Evolutionary conservation across 1,140 invertebrate genomes (phyloP), one percentile per base, ranked within the genome.

Genomic region (Euwallacea similis): DNA sequence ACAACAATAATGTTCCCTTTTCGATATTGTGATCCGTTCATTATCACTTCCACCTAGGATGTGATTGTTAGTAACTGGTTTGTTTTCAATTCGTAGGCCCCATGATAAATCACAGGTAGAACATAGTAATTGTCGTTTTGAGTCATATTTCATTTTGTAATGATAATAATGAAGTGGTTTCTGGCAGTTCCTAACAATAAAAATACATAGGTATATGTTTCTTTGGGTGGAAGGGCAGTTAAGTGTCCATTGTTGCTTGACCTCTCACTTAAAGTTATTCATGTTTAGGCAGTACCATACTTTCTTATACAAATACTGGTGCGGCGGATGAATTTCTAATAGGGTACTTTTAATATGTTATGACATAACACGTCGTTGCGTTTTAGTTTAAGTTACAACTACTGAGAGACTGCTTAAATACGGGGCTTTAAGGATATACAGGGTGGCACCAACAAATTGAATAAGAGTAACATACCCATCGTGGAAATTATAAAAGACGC

Each of bases 1-100:
- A 60, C 60, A 68, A 68, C 50, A 66, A 66, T 60, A 33, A 53
- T 60, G 66, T 68, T 60, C 66, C 58, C 66, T 60, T 68, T 60
- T 60, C 55, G 42, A 60, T 68, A 68, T 60, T 68, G 42, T 68
- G 66, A 60, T 68, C 59, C 58, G 55, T 67, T 53, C 42, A 68
- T 68, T 59, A 68, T 68, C 56, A 68, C 56, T 59, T 60, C 55
- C 7, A 41, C 44, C 13, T 54, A 15, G 43, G 46, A 58, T 56
- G 44, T 16, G 41, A 42, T 66, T 41, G 42, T 46, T 66, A 41
- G 33, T 58, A 66, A 68, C 66, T 68, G 66, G 66, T 68, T 68
- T 68, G 54, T 50, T 68, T 68, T 21, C 42, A 68, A 60, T 68
- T 10, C 55, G 50, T 47, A 9, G n/a, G 7, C 55, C 21, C 43